Evolutionary conservation across 2,797 vertebrate genomes (phyloP), one percentile per base, ranked within the genome.

Genomic region (Propithecus deckenii): DNA sequence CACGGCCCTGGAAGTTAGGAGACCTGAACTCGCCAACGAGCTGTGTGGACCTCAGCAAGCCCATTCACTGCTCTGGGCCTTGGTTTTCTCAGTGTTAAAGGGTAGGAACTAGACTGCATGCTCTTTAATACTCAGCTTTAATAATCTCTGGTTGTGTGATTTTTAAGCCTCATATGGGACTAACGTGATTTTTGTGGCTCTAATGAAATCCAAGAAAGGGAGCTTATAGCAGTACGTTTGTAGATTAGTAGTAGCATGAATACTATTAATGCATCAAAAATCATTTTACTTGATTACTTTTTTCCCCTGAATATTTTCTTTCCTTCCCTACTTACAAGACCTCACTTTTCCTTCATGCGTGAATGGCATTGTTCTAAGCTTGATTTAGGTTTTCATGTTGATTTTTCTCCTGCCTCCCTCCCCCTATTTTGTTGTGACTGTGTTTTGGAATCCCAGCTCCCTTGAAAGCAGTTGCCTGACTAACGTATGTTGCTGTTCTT

Each of bases 401-500:
- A 78, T 96, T 87, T 89, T 90, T 38, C 95, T 78, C 59, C 38
- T 81, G 32, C 83, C 81, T 94, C 48, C 52, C 43, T 84, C 76
- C 35, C 59, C 65, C 75, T 94, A 11, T 97, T 96, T 80, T 63
- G 61, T 22, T 96, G 67, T 55, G 22, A 81, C n/a, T 74, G 12
- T 75, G 14, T n/a, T 93, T 84, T 78, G 63, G 52, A 83, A 50
- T 85, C 61, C 57, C 61, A 71, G 63, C 92, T 96, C 69, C 78
- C 10, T 87, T 96, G 91, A 32, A 96, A 88, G 22, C 89, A 89
- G 20, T 95, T 91, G 94, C 97, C 97, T 97, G 95, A 76, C 96
- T 91, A 81, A 52, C 32, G 83, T 55, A 20, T 78, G 74, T 30
- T 85, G 65, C 23, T 50, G 30, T 46, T 97, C 61, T 72, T 91